phyloP scores from a whole-genome alignment of 2,797 vertebrate species.

The Spea hammondii region DNA sequence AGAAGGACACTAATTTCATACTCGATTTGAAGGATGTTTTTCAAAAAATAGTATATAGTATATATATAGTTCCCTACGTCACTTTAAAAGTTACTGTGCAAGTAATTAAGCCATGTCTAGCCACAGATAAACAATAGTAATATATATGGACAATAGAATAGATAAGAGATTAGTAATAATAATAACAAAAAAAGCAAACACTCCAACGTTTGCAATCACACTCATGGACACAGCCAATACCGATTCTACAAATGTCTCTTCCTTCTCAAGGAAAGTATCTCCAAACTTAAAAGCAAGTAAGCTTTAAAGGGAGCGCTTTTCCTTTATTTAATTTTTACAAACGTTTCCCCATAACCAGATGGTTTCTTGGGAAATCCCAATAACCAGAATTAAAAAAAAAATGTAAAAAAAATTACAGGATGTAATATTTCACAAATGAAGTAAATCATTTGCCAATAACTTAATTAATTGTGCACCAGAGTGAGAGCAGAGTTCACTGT shows the following conservation, averaged over 20 bases:
- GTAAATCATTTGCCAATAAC: conserved; percentile 47
- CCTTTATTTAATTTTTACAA: conserved; percentile 19
- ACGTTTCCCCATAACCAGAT: conserved; percentile 25
- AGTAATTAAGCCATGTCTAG: too few relatives aligned
- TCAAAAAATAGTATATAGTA: conserved; percentile 26
- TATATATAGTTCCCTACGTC: too few relatives aligned
- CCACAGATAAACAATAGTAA: too few relatives aligned
- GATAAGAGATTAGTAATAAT: too few relatives aligned
- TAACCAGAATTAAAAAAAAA: conserved; percentile 22
- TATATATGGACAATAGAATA: too few relatives aligned
- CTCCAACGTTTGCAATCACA: background rate
- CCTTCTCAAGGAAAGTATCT: conserved; percentile 1
- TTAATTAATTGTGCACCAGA: conserved; percentile 47
- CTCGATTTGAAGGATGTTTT: conserved; percentile 44
- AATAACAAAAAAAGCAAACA: too few relatives aligned
- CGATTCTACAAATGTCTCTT: background rate
- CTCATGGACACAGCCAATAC: background rate
- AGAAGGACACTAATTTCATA: conserved; percentile 43
- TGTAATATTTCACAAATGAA: conserved; percentile 39
- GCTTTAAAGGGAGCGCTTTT: background rate
- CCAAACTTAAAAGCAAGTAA: background rate
- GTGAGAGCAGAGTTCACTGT: conserved; percentile 47
- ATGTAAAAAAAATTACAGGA: conserved; percentile 3
- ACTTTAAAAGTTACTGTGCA: too few relatives aligned
- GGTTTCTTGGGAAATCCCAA: conserved; percentile 32